phyloP scores from a whole-genome alignment of 2,113 vertebrate genomes.

The Acrocephalus arundinaceus region DNA sequence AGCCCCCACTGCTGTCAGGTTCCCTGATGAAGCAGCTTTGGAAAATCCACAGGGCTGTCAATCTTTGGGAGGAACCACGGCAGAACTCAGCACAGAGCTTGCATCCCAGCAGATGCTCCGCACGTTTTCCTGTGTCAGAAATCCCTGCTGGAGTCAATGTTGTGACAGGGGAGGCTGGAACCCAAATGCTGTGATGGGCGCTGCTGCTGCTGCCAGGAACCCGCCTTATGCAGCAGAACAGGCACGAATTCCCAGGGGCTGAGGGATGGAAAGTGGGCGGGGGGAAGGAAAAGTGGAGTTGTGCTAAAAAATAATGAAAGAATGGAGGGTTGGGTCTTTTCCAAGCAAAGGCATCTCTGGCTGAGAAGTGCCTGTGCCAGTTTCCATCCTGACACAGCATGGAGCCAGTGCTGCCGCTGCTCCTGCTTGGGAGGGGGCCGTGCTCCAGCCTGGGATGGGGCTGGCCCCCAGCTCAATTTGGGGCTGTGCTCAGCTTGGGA shows the following conservation, averaged over 20 bases:
- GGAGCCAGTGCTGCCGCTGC: fast-evolving
- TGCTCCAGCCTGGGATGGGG: not conserved
- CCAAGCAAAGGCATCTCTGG: not conserved
- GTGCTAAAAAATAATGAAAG: not conserved
- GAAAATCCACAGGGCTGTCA: not conserved
- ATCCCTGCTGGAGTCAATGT: not conserved
- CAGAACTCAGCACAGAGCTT: not conserved
- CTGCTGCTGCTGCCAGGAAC: slow-evolving; percentile 17
- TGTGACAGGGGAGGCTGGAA: slow-evolving; percentile 36
- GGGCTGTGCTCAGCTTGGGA: not conserved
- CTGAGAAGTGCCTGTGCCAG: not conserved
- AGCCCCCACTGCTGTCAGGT: not conserved
- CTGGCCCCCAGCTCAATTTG: too few relatives aligned
- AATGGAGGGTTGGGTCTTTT: not conserved
- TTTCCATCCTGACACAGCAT: not conserved
- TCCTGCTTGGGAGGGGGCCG: not conserved
- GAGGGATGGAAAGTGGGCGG: not conserved
- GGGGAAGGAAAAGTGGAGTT: not conserved
- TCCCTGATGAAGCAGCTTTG: not conserved
- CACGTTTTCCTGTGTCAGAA: not conserved
- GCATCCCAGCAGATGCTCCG: not conserved
- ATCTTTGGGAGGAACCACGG: not conserved
- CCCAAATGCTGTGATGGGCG: not conserved
- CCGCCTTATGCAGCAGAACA: not conserved
- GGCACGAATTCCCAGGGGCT: not conserved